These are phyloP conservation scores for Theocolax elegans DNA, from an alignment of 1,140 invertebrate species.

Conservation along the genomic window DNA sequence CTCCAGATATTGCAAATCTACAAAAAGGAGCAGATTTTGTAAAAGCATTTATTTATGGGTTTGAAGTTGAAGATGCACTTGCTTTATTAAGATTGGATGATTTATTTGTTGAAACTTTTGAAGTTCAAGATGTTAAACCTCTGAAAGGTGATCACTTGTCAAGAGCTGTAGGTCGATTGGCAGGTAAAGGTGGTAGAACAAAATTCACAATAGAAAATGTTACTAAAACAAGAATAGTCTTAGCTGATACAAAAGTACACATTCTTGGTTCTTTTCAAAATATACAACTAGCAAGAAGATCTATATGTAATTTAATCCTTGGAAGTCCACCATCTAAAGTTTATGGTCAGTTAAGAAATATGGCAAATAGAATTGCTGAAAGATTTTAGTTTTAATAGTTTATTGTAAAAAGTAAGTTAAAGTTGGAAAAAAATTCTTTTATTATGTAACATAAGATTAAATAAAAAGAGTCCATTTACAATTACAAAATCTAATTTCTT, in stretches of 20 bases:
- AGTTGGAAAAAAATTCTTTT: slow-evolving; percentile 10
- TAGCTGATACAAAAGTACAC: slow-evolving; percentile 97
- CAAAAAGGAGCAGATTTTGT: slow-evolving; percentile 99
- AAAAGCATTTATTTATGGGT: slow-evolving; percentile 94
- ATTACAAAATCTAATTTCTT: slow-evolving; percentile 1
- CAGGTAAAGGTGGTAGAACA: slow-evolving; percentile 96
- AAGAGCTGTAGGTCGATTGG: slow-evolving; percentile 94
- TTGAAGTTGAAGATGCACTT: slow-evolving; percentile 97
- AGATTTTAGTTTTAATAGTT: slow-evolving; percentile 74
- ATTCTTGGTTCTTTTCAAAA: slow-evolving; percentile 98
- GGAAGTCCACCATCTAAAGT: slow-evolving; percentile 96
- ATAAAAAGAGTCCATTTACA: slow-evolving; percentile 28
- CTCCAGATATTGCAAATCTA: slow-evolving; percentile 88
- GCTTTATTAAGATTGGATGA: slow-evolving; percentile 96
- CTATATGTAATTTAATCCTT: slow-evolving; percentile 97
- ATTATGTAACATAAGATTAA: slow-evolving; percentile 21
- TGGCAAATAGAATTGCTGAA: slow-evolving; percentile 83
- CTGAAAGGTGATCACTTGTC: slow-evolving; percentile 96
- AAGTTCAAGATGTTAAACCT: slow-evolving; percentile 96
- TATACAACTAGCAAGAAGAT: slow-evolving; percentile 92
- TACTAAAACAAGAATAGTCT: slow-evolving; percentile 97
- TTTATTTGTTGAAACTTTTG: slow-evolving; percentile 96
- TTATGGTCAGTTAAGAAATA: slow-evolving; percentile 90
- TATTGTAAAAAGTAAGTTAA: too few species aligned
- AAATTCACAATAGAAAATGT: slow-evolving; percentile 99